Evolutionary conservation across 2,113 vertebrate genomes (phyloP), one percentile per base, ranked within the genome.

Genomic region (Tetrao urogallus): DNA sequence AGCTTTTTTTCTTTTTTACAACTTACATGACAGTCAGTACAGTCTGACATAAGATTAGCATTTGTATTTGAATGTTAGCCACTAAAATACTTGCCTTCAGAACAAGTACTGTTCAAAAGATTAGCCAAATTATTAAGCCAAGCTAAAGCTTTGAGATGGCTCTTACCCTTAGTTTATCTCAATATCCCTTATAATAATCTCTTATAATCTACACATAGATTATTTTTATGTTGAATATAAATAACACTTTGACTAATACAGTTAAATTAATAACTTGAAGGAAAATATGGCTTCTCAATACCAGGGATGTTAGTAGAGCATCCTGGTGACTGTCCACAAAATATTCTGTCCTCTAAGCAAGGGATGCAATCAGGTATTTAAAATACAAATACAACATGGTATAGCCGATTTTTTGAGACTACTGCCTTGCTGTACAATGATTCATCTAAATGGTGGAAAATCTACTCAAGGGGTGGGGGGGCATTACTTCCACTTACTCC

Each of bases 241-340:
- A 17, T 7, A 36, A 69, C 61, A 65, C 63, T 86, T 83, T 75
- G 34, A 25, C 54, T 38, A 90, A 38, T 67, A 71, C 86, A 88
- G 67, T 10, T 8, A 72, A 82, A 67, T 75, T 2, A 48, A 38
- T 16, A 60, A 21, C 24, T 66, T 25, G 28, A 83, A 89, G 54
- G 30, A 77, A 87, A 86, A 40, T 7, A 67, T 17, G 54, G 8
- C 22, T 89, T 81, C 21, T 52, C n/a, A 82, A 28, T 43, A 73
- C 45, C 86, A 75, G 60, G 81, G 47, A 72, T 18, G 6, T 66
- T 67, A 84, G 54, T 67, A 77, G 79, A 45, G 74, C 18, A 63
- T 92, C 66, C 28, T 90, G 42, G 70, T 75, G 74, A 65, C 64
- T 66, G 28, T 16, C 21, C 25, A 78, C 48, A 82, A 84, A 82